Conservation (phyloP, 2,113 vertebrate species). For the Hippotragus niger region DNA sequence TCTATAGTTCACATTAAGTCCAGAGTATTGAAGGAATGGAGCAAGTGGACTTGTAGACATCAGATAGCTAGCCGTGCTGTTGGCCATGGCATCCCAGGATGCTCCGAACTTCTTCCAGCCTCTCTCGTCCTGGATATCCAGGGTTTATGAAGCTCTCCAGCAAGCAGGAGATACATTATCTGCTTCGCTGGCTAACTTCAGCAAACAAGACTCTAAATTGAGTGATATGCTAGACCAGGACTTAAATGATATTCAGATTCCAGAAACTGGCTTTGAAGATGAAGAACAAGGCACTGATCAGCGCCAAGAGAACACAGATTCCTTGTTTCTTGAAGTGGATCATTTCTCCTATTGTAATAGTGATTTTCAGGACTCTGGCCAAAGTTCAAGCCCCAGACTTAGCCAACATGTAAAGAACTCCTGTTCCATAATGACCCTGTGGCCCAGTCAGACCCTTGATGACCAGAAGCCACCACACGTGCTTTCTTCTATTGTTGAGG, state of each 20-base stretch:
- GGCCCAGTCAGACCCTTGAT: constrained; percentile 61
- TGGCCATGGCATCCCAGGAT: constrained; percentile 82
- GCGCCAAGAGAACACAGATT: constrained; percentile 14
- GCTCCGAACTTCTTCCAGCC: constrained; percentile 80
- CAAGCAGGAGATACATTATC: constrained; percentile 81
- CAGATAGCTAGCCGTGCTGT: constrained; percentile 67
- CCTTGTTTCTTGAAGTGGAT: constrained; percentile 62
- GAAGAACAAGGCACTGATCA: constrained; percentile 59
- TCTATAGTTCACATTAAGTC: constrained; percentile 79
- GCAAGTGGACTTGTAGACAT: constrained; percentile 62
- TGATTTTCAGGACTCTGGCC: constrained; percentile 41
- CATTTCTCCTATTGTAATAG: constrained; percentile 40
- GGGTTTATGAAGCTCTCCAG: constrained; percentile 84
- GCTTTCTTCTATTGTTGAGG: constrained; percentile 83
- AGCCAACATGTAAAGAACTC: constrained; percentile 53
- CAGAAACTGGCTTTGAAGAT: constrained; percentile 71
- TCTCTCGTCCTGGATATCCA: constrained; percentile 85
- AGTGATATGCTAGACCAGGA: constrained; percentile 65
- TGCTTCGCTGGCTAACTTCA: constrained; percentile 75
- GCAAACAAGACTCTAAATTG: constrained; percentile 69
- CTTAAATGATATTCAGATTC: constrained; percentile 68
- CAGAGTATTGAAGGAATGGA: constrained; percentile 76
- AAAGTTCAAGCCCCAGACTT: not conserved
- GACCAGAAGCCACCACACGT: constrained; percentile 41
- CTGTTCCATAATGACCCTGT: not conserved